Evolutionary conservation across 2,888 invertebrate genomes (phyloP), one percentile per base, ranked within the genome.

Genomic region (Rhodophaea formosa): DNA sequence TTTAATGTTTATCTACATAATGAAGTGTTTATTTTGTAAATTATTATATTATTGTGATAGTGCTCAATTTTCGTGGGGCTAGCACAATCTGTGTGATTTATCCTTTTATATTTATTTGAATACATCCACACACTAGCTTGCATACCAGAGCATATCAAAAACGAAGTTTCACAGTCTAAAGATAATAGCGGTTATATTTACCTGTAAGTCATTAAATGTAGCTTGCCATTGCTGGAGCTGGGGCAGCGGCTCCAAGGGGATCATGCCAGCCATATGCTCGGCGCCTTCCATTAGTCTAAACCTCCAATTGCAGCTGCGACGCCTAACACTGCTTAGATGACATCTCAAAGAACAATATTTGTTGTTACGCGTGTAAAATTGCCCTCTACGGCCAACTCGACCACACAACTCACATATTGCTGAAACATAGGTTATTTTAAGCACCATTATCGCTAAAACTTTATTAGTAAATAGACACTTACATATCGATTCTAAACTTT

Each of bases 371-470:
- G 72, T 66, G 63, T 87, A 90, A 66, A 91, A 91, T 57, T 86
- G 81, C 59, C 78, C 77, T 46, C 89, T 81, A 17, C 84, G 84
- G 53, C 91, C 91, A 44, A 90, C 77, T 46, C 82, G 80, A 35
- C 91, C 89, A 71, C 91, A 91, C 62, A 86, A 77, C 65, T 91
- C 88, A 76, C 91, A 91, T 82, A 91, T 80, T 70, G 88, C 91
- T 91, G 72, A 43, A 75, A 72, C 17, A 63, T 23, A 49, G 51
- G 64, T 57, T 16, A 44, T 35, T 35, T 44, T 61, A 10, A 60
- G 61, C 14, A 49, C 32, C 14, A 49, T 59, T 30, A 47, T 45
- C 12, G 10, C 2, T 39, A 12, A 39, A n/a, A 5, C 12, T 12
- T n/a, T 8, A 35, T 10, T 10, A n/a, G 39, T 10, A 17, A 55